Evolutionary conservation across 2,888 invertebrate genomes (phyloP), one percentile per base, ranked within the genome.

Genomic region (Eudemis profundana): DNA sequence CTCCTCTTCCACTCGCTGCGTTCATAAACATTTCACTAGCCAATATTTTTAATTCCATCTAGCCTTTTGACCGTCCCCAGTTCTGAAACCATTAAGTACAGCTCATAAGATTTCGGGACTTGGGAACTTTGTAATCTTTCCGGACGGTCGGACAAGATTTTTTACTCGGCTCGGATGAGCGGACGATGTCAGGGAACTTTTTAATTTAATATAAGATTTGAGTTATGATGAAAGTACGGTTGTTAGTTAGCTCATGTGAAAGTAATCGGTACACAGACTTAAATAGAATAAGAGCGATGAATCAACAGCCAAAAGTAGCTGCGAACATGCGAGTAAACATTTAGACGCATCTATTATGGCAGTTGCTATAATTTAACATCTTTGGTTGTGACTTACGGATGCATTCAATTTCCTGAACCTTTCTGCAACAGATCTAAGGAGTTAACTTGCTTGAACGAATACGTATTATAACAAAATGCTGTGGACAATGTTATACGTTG

Each of bases 111-210:
- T 65, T 64, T 65, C 59, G 59, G 51, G 61, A 61, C 54, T 61
- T 49, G 23, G 40, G 51, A 67, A 67, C 57, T 84, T 85, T 75
- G 78, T 85, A 85, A 85, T 86, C 74, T 75, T 81, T 77, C 74
- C 76, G 69, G 78, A 77, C 78, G 76, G 74, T 76, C 78, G 77
- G 83, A 83, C 81, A 82, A 81, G 82, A 82, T 79, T 80, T 82
- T 80, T 78, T 79, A 82, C 83, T 81, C 71, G 73, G 72, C 74
- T 69, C 67, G 74, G 78, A 73, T 70, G 70, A 70, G 71, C 72
- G 69, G 68, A 66, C 54, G 33, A 70, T 68, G 68, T 66, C 69
- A 72, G 70, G 44, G n/a, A 64, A 65, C 59, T 65, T 65, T 64
- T 65, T 65, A 65, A 65, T 65, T 65, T 65, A 65, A 65, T 65